Conservation (phyloP, 23 tunicate genomes). For the Trididemnum nubilum region DNA sequence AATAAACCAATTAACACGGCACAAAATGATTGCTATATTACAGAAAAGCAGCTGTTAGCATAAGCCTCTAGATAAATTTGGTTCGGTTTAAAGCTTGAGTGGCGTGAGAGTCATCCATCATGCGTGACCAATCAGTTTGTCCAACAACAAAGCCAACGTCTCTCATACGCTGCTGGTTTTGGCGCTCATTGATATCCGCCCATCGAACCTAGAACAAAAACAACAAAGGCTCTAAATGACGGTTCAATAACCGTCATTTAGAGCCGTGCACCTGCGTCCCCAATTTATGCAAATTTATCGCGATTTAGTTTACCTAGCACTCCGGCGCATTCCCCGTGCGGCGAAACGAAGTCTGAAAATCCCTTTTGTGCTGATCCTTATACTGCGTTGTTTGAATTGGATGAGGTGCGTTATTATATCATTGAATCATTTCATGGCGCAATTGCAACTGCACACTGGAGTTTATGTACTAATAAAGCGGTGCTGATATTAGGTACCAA, state of each 20-base stretch:
- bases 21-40: neutral
- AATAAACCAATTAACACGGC: neutral
- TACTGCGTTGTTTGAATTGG: no score
- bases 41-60: neutral
- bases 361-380: no score
- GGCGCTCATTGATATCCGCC: constrained; percentile 82
- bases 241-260: no score
- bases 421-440: no score
- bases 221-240: no score
- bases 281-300: neutral
- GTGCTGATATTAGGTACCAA: no score
- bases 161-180: constrained; percentile 76
- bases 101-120: constrained; percentile 91
- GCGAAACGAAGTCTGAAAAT: no score
- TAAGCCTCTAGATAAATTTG: constrained; percentile 54
- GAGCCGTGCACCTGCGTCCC: no score
- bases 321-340: neutral
- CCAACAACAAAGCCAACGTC: constrained; percentile 95
- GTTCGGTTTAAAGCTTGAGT: constrained; percentile 75
- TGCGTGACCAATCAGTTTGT: constrained; percentile 78
- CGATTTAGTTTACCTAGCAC: neutral
- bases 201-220: constrained; percentile 70
- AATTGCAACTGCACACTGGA: no score
- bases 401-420: no score
- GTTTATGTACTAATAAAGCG: no score